Evolutionary conservation across 1,140 invertebrate genomes (phyloP).

Genomic region (Lineus longissimus): DNA sequence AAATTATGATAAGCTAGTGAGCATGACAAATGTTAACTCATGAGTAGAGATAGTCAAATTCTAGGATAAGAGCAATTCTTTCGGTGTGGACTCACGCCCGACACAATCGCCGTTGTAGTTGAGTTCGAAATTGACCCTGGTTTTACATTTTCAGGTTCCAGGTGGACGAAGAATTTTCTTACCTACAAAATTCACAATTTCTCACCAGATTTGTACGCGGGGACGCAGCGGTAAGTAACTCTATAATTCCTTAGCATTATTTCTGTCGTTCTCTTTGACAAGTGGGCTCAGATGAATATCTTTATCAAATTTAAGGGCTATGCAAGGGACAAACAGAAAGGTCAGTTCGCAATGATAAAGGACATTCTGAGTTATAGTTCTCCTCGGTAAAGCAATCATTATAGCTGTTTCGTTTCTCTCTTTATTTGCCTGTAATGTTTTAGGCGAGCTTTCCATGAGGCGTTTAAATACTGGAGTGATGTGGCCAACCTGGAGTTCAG

Average conservation of each 20-base stretch:
- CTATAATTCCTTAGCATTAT: neutral
- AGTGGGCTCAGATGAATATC: neutral
- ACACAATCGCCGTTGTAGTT: neutral
- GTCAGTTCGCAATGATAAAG: too few species aligned
- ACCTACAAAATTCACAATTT: neutral
- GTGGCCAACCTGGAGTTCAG: constrained; percentile 16
- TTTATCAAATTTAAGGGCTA: too few species aligned
- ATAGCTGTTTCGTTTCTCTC: too few species aligned
- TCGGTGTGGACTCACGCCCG: neutral
- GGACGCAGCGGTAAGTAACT: neutral
- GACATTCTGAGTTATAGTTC: neutral
- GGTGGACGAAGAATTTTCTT: neutral
- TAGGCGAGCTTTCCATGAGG: neutral
- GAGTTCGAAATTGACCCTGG: neutral
- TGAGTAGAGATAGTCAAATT: too few species aligned
- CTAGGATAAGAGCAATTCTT: too few species aligned
- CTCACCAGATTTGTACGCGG: neutral
- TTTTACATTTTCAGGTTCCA: neutral
- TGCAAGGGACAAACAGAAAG: too few species aligned
- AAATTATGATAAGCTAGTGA: neutral
- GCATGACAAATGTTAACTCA: neutral
- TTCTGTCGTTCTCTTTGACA: neutral
- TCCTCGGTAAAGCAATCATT: too few species aligned
- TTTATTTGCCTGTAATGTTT: neutral
- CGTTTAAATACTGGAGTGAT: constrained; percentile 6